Evolutionary conservation across 2,113 vertebrate species (phyloP).

Genomic region (Rhea pennata): DNA sequence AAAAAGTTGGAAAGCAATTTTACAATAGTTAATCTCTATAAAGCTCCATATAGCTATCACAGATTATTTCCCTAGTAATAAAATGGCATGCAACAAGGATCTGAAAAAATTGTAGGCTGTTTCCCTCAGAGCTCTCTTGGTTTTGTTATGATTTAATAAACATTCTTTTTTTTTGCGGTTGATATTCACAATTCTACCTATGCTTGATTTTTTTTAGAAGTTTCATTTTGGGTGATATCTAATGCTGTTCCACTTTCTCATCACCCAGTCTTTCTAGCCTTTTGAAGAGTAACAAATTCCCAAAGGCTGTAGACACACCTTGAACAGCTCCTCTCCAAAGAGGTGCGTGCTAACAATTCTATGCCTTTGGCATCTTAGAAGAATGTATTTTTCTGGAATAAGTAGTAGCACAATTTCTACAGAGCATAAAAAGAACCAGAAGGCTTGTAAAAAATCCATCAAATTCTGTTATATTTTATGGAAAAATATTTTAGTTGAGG

Average conservation of each 20-base stretch:
- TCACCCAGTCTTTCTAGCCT: background rate
- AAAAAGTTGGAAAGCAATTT: background rate
- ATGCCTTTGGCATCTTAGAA: background rate
- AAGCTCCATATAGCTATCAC: background rate
- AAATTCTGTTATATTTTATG: background rate
- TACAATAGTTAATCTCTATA: background rate
- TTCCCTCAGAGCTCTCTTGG: background rate
- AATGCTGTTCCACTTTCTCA: background rate
- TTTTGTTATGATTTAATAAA: background rate
- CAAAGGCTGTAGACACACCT: accelerated
- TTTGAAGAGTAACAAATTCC: background rate
- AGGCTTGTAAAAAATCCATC: background rate
- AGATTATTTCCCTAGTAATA: background rate
- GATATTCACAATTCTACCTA: background rate
- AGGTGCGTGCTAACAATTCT: background rate
- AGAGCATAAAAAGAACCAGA: background rate
- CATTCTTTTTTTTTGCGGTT: accelerated
- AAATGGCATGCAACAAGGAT: background rate
- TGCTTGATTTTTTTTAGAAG: background rate
- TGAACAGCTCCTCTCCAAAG: background rate
- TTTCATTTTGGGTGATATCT: background rate
- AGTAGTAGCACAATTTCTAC: background rate
- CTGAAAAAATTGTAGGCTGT: background rate
- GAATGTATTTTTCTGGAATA: background rate
- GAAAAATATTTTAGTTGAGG: background rate